phyloP scores from a whole-genome alignment of 2,888 invertebrate species.

The Limnephilus lunatus region DNA sequence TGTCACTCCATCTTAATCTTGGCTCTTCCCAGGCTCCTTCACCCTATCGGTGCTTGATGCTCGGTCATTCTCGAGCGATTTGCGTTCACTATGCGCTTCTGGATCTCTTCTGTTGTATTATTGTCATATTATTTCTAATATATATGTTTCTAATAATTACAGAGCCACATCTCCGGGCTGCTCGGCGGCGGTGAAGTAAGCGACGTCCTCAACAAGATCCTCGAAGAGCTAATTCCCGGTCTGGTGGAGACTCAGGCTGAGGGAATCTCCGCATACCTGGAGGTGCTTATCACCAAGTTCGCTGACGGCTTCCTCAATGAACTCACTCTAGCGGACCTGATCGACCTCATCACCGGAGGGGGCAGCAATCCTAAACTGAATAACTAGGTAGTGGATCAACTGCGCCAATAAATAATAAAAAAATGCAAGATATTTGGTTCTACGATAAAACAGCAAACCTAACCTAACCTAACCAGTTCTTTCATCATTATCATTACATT shows the following conservation, averaged over 20 bases:
- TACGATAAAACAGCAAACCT: too few species aligned
- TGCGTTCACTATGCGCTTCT: too few species aligned
- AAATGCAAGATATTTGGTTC: too few species aligned
- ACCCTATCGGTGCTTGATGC: too few species aligned
- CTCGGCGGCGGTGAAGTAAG: slow-evolving; percentile 60
- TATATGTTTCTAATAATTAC: slow-evolving; percentile 9
- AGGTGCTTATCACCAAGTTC: slow-evolving; percentile 31
- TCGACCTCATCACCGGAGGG: slow-evolving; percentile 55
- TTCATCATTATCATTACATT: too few species aligned
- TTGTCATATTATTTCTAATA: too few species aligned
- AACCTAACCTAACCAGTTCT: too few species aligned
- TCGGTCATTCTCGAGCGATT: too few species aligned
- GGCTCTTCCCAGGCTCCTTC: too few species aligned
- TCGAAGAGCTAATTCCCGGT: slow-evolving; percentile 54
- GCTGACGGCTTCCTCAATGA: slow-evolving; percentile 52
- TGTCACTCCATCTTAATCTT: too few species aligned
- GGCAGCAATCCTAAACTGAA: neutral
- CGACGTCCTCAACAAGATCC: slow-evolving; percentile 57
- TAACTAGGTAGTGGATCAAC: neutral
- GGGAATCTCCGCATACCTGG: slow-evolving; percentile 39
- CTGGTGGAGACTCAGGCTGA: slow-evolving; percentile 51
- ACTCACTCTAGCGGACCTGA: slow-evolving; percentile 49
- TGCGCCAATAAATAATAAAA: too few species aligned
- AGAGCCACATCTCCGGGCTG: slow-evolving; percentile 59
- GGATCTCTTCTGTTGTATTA: too few species aligned